Base-by-base conservation (phyloP, 1,140 invertebrate genomes). In the Pogonomyrmex californicus region DNA sequence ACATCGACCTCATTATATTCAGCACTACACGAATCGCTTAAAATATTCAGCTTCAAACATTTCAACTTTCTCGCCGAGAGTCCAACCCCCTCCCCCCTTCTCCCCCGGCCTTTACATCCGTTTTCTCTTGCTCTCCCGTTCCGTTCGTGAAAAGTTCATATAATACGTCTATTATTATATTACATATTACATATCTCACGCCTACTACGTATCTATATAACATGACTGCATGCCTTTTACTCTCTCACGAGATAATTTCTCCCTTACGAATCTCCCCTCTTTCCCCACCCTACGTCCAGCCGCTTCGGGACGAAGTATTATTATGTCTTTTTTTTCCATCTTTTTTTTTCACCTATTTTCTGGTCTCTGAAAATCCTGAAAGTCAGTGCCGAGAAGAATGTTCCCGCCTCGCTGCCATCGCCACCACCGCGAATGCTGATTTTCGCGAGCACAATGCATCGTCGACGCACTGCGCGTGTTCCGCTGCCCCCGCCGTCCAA, bases 31-130 rank as follows among this genome's bases (percentile, higher is more conserved):
- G 68, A 76, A 90, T 91, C 78, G 91, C 91, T 91, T 91, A 86
- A 86, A 90, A 90, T 91, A 90, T 88, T 91, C 90, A 91, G 90
- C 90, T 91, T 91, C 85, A 89, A 87, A 89, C 83, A 89, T 65
- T 89, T 78, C 90, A 86, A 91, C 58, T 91, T 87, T 85, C 66
- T 81, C 87, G 71, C 87, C 86, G 73, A 86, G 58, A 88, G 88
- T 85, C 73, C 83, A 91, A 41, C 71, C 83, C 23, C 23, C 23
- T 23, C 23, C 79, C 77, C 68, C 17, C 56, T 23, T 23, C 23
- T 0, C 23, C 77, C 68, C 17, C 56, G 33, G 17, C 10, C 51
- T 62, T 54, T 38, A 76, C 73, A 41, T 36, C 47, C 23, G 41
- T 41, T 65, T 23, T 63, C 33, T 60, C 51, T 30, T 23, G 23